Conservation (phyloP, 2,888 invertebrate genomes). For the Trichogramma dendrolimi region DNA sequence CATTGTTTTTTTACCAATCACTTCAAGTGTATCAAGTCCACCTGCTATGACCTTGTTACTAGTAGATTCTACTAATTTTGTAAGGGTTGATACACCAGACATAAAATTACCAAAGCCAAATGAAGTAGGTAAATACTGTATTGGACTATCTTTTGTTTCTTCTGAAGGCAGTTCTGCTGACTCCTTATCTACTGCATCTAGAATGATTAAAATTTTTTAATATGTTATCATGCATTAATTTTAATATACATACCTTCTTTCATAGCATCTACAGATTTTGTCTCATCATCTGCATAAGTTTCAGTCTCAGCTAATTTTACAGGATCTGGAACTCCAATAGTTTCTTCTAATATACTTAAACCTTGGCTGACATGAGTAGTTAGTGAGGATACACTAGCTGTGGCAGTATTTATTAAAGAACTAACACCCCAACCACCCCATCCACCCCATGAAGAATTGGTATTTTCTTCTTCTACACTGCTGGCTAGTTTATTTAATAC, state of each 20-base stretch:
- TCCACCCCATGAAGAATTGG: constrained; percentile 50
- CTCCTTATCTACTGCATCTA: constrained; percentile 18
- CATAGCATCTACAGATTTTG: constrained; percentile 3
- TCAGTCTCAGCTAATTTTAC: constrained; percentile 64
- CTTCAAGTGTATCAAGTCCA: constrained; percentile 77
- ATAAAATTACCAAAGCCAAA: constrained; percentile 63
- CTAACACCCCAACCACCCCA: constrained; percentile 78
- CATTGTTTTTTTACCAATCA: constrained; percentile 93
- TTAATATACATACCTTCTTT: constrained; percentile 7
- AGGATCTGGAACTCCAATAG: constrained; percentile 80
- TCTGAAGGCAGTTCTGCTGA: constrained; percentile 2
- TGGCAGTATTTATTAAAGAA: constrained; percentile 71
- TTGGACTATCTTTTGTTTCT: constrained; percentile 26
- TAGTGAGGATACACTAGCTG: constrained; percentile 70
- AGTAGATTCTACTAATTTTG: constrained; percentile 68
- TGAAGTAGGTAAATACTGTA: constrained; percentile 35
- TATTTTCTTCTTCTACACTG: constrained; percentile 25
- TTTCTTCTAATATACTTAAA: constrained; percentile 71
- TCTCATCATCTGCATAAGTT: constrained; percentile 24
- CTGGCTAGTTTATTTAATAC: constrained; percentile 45
- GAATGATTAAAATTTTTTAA: constrained; percentile 3
- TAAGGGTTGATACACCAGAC: constrained; percentile 62
- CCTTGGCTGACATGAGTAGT: constrained; percentile 80
- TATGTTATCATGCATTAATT: neutral
- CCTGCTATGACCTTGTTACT: constrained; percentile 72